Base-by-base conservation (phyloP, 2,888 invertebrate species). In the Ypsolopha sequella region DNA sequence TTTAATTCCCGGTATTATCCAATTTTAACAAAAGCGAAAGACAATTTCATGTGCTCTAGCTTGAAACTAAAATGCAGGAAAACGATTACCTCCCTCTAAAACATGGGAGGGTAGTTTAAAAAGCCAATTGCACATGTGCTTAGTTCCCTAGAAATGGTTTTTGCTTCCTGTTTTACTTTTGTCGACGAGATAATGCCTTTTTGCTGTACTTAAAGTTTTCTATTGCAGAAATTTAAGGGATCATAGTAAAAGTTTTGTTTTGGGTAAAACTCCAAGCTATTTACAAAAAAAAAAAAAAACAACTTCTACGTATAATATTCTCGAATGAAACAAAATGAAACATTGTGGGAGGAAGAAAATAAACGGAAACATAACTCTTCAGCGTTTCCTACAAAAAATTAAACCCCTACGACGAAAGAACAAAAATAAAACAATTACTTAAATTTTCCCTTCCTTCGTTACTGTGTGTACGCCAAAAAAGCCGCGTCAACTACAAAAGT, bases 121-220 rank as follows among this genome's bases (percentile, higher is more conserved):
- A 69, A 73, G 70, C 70, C 77, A 73, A 79, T 80, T 72, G 73
- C 69, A 73, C 75, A 78, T 68, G 71, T 80, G 79, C 64, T 11
- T 64, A 62, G 66, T 71, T 77, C 74, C 73, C 69, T 65, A 58
- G 59, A 63, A 61, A 61, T 56, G 59, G 58, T 57, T 68, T 68
- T 63, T 65, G 62, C 50, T 57, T 63, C 63, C 64, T 60, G 61
- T 70, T 73, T 68, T 63, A 65, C 62, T 63, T 63, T 50, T 53
- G 51, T 48, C 47, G 41, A 39, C 38, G 59, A 67, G 72, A 74
- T 77, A 77, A 76, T 76, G 74, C 66, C 67, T 66, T 75, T 77
- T 66, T 70, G 65, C 56, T 76, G 75, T 75, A 24, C 2, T 24
- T 24, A 24, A 24, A 24, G 24, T 24, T 24, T 24, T 4, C 24